Evolutionary conservation across 2,797 vertebrate genomes (phyloP).

Genomic region (Orientallactaga sibirica): DNA sequence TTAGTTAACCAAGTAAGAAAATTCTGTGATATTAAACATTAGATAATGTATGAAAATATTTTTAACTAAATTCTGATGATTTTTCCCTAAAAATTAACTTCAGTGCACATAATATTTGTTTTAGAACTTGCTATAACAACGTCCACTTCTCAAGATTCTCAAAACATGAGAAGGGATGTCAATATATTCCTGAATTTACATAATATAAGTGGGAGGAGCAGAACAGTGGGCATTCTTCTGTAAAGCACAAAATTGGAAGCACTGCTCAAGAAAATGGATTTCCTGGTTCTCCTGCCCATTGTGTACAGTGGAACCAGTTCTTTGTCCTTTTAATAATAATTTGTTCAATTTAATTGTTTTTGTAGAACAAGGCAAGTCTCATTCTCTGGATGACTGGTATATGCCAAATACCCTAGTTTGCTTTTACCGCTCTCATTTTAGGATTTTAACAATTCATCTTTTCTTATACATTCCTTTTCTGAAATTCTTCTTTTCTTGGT

Average conservation of each 20-base stretch:
- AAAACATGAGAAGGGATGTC: background rate
- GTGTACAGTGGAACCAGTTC: background rate
- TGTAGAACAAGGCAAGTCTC: background rate
- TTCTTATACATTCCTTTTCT: background rate
- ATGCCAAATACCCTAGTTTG: background rate
- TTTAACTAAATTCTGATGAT: background rate
- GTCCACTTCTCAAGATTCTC: background rate
- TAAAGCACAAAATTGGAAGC: background rate
- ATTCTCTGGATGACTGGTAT: background rate
- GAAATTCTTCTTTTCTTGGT: background rate
- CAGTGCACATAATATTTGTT: background rate
- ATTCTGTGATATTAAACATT: background rate
- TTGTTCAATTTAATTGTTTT: background rate
- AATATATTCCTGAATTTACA: background rate
- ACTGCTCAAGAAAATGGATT: background rate
- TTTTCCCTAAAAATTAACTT: background rate
- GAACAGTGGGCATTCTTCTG: background rate
- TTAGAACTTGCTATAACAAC: background rate
- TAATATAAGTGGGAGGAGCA: background rate
- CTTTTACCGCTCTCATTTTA: background rate
- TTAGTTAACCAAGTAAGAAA: constrained; percentile 23
- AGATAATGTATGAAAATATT: background rate
- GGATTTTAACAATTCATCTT: background rate
- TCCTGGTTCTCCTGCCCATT: background rate
- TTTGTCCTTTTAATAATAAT: background rate